These are phyloP conservation scores for Philhelius pedissequus DNA, from an alignment of 2,888 invertebrate genomes.

Conservation along the genomic window DNA sequence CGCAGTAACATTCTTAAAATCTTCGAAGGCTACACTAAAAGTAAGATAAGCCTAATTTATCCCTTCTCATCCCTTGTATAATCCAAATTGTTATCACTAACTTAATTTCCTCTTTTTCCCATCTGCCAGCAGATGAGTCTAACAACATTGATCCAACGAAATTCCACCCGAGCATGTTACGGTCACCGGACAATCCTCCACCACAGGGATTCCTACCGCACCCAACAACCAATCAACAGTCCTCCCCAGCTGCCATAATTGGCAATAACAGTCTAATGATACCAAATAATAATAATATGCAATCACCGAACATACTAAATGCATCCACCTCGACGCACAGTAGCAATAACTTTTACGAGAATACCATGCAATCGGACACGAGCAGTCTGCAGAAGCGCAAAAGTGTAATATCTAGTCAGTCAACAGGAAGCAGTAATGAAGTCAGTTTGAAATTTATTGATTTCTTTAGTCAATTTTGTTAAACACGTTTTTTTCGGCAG, in stretches of 20 bases:
- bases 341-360: slow-evolving; percentile 79
- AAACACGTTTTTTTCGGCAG: slow-evolving; percentile 68
- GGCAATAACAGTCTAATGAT: slow-evolving; percentile 70
- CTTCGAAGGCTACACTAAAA: slow-evolving; percentile 84
- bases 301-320: slow-evolving; percentile 73
- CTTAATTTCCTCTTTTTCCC: slow-evolving; percentile 24
- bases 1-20: slow-evolving; percentile 91
- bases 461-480: neutral
- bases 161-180: slow-evolving; percentile 77
- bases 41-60: slow-evolving; percentile 71
- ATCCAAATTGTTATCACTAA: slow-evolving; percentile 50
- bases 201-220: slow-evolving; percentile 71
- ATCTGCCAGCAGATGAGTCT: slow-evolving; percentile 75
- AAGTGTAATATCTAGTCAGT: slow-evolving; percentile 80
- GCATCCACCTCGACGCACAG: slow-evolving; percentile 79
- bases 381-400: slow-evolving; percentile 79
- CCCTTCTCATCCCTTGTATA: slow-evolving; percentile 34
- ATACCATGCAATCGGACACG: slow-evolving; percentile 79
- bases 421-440: slow-evolving; percentile 79
- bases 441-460: slow-evolving; percentile 70
- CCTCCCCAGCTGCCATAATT: slow-evolving; percentile 76
- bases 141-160: slow-evolving; percentile 77
- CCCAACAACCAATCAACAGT: slow-evolving; percentile 51
- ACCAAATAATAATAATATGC: slow-evolving; percentile 74
- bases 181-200: slow-evolving; percentile 78